Conservation (phyloP, 1,140 invertebrate species). For the Scaptomyza graminum region DNA sequence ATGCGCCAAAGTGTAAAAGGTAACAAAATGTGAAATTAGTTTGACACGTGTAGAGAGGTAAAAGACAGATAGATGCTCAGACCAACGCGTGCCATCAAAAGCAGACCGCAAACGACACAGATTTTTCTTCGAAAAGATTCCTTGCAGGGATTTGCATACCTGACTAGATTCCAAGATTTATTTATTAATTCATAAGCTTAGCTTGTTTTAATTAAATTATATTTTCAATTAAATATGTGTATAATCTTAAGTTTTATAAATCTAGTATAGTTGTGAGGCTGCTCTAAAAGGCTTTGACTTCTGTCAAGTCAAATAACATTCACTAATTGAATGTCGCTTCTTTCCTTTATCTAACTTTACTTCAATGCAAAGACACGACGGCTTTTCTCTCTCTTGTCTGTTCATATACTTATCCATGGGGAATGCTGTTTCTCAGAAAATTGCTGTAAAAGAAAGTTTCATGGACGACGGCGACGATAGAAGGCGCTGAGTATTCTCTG, state of each 20-base stretch:
- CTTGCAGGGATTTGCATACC: slow-evolving; percentile 26
- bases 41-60: slow-evolving; percentile 69
- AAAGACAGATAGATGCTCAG: slow-evolving; percentile 48
- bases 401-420: background rate
- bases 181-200: background rate
- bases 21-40: slow-evolving; percentile 80
- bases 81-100: slow-evolving; percentile 32
- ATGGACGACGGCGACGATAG: background rate
- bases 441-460: slow-evolving; percentile 30
- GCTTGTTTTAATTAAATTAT: slow-evolving; percentile 8
- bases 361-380: background rate
- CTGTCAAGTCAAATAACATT: background rate
- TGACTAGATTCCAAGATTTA: slow-evolving; percentile 10
- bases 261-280: background rate
- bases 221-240: background rate
- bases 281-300: background rate
- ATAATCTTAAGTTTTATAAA: background rate
- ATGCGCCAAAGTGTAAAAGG: slow-evolving; percentile 71
- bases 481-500: background rate
- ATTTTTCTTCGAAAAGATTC: slow-evolving; percentile 3
- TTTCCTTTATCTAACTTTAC: background rate
- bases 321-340: slow-evolving; percentile 1
- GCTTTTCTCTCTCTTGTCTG: background rate
- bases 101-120: slow-evolving; percentile 33
- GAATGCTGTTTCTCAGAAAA: slow-evolving; percentile 15